Evolutionary conservation across 2,113 vertebrate genomes (phyloP).

Genomic region (Montifringilla adamsi): DNA sequence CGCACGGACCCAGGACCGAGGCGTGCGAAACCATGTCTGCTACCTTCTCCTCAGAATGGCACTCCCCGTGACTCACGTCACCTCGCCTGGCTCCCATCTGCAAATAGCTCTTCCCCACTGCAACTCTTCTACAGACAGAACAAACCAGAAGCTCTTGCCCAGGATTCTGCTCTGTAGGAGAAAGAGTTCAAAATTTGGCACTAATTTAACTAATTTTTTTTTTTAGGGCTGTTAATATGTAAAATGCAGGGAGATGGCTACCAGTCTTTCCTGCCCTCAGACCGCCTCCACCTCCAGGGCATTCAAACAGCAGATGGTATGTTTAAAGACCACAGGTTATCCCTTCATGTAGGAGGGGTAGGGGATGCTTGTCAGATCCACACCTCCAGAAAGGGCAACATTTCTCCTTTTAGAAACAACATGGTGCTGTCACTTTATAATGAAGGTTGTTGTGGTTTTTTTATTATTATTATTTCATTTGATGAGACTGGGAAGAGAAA

Average conservation of each 20-base stretch:
- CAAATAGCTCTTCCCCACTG: background rate
- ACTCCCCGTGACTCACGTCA: background rate
- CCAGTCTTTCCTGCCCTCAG: background rate
- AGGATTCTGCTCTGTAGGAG: background rate
- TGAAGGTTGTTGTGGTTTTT: background rate
- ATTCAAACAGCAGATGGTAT: background rate
- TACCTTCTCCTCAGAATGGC: background rate
- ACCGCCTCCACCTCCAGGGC: background rate
- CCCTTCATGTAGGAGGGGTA: background rate
- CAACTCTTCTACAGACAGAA: background rate
- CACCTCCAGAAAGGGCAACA: background rate
- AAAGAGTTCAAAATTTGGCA: background rate
- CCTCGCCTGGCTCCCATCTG: background rate
- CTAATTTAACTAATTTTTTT: background rate
- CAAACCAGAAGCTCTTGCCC: background rate
- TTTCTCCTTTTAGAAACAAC: slow-evolving; percentile 26
- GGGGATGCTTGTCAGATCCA: background rate
- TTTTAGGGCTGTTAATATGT: background rate
- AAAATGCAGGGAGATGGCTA: background rate
- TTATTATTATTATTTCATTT: background rate
- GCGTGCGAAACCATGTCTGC: rapidly evolving
- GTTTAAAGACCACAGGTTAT: slow-evolving; percentile 22
- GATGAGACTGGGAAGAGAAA: background rate
- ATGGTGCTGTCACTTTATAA: background rate
- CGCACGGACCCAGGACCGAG: rapidly evolving